phyloP scores from a whole-genome alignment of 2,113 vertebrate species.

The Lynx canadensis region DNA sequence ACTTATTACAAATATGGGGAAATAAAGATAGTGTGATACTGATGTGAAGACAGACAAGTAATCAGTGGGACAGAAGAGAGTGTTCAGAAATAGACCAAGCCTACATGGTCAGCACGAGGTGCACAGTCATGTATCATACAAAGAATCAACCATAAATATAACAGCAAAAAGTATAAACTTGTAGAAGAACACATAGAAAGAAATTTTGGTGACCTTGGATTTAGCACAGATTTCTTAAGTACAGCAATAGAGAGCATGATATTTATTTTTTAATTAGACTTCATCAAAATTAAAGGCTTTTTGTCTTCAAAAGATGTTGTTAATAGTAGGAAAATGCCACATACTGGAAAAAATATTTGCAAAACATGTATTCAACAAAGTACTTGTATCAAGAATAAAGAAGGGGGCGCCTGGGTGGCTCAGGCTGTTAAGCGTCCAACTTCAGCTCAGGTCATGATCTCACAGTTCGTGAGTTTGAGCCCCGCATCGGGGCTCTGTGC shows the following conservation, averaged over 20 bases:
- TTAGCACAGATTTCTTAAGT: background rate
- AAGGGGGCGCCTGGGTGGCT: background rate
- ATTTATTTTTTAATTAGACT: background rate
- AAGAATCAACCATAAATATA: background rate
- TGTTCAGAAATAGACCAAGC: background rate
- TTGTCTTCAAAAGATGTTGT: background rate
- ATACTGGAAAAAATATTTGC: background rate
- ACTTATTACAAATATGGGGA: background rate
- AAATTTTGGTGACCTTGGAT: background rate
- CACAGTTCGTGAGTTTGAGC: too few species aligned
- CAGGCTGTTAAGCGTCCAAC: too few species aligned
- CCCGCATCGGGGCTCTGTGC: too few species aligned
- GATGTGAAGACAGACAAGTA: background rate
- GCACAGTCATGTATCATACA: background rate
- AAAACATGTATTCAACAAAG: background rate
- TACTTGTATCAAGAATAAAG: background rate
- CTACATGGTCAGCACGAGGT: background rate
- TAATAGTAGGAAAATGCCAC: background rate
- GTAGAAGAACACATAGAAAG: background rate
- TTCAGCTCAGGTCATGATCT: too few species aligned
- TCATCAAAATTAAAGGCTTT: background rate
- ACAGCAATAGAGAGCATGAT: background rate
- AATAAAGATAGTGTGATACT: background rate
- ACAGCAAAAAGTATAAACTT: background rate
- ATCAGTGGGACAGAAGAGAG: background rate